Evolutionary conservation across 2,113 vertebrate species (phyloP), one percentile per base, ranked within the genome.

Genomic region (Piliocolobus tephrosceles): DNA sequence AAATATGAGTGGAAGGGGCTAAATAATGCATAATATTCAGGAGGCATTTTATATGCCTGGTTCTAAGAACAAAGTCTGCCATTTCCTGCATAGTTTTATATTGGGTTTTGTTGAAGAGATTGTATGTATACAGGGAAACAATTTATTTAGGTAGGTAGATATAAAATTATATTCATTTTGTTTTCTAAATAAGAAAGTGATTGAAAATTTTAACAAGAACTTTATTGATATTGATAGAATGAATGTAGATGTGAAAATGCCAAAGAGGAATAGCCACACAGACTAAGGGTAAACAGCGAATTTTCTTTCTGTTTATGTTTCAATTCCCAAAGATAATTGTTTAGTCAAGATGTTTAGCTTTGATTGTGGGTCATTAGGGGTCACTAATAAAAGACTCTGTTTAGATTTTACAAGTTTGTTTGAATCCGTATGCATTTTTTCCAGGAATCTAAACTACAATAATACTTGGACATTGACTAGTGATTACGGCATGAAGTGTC

Each of bases 321-420:
- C 70, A 82, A 79, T 97, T 97, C 94, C 90, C 97, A 96, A 95
- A 97, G 97, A 98, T 92, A 98, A 98, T 94, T 98, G 97, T 97
- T 97, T 98, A 94, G 94, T 85, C 70, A 95, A 95, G 92, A 98
- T 95, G 95, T 94, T 98, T 97, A 97, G 97, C 94, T 88, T 97
- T 97, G 94, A 97, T 94, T 94, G 94, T 90, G 78, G 97, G 97
- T 95, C 94, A 92, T 66, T 73, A 94, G 89, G 94, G 94, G 90
- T 92, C 96, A 96, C 95, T 96, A 97, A 98, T 96, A 95, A 98
- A 98, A 97, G 96, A 83, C 73, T 98, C 93, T 97, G 95, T 96
- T 98, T 98, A 93, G 88, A 92, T 96, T 98, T 98, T 95, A 94
- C 88, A 96, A 96, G 97, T 97, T 95, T 96, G 66, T 98, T 98